Evolutionary conservation across 2,797 vertebrate species (phyloP), one percentile per base, ranked within the genome.

Genomic region (Ptychobarbus kaznakovi): DNA sequence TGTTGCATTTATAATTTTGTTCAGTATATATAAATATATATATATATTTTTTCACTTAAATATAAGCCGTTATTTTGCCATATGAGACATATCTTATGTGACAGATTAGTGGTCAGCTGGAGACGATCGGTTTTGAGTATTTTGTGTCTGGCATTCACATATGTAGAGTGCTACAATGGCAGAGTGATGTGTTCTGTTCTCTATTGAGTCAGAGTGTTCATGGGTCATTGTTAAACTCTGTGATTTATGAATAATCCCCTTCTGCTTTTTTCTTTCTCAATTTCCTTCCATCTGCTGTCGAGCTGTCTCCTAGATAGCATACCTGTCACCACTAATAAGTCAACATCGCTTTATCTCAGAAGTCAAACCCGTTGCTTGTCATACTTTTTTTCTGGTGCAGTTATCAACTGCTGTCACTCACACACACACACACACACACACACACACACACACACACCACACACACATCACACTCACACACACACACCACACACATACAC

Each of bases 301-400:
- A 91, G 93, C 94, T 95, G 94, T 96, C 95, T n/a, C 94, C 87
- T 93, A 95, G 93, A 94, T 95, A 95, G 95, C 94, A 91, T 93
- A 94, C 93, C 91, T 93, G 93, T 95, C 95, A 96, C 94, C 92
- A 91, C 94, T 95, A 96, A 95, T 95, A 96, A 95, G 92, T 95
- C 94, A 90, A 88, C 15, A 51, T 81, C 89, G 87, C 88, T 90
- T 88, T 95, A 94, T 94, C 94, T 88, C 88, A 93, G 92, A 91
- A 93, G 90, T 95, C 93, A 91, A 92, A 90, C 92, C 93, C 89
- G 92, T 95, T 94, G 92, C 90, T 92, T 95, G 94, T 95, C 94
- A 94, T 94, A 95, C 92, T 92, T 84, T 38, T 38, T 73, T 90
- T 87, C 89, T 92, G 92, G 84, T 25, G 22, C 89, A 90, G 90